Percentiles rank a stretch among this genome's conserved stretches.
Conservation (phyloP, 2,797 vertebrate genomes). For the Linurgus olivaceus region DNA sequence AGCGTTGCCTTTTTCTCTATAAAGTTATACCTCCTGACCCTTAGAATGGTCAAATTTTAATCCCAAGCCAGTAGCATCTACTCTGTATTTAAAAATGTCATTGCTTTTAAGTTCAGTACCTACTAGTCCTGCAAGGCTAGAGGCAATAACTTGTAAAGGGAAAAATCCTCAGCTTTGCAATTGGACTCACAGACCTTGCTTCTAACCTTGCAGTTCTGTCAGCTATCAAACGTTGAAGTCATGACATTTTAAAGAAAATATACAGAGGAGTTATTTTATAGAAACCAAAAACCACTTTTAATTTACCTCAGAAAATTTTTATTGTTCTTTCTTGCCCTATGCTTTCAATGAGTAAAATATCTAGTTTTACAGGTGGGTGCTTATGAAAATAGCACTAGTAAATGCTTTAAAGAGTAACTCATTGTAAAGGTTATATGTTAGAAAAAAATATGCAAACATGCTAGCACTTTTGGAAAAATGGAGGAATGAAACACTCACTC, state of each 20-base stretch:
- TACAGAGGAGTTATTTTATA: neutral
- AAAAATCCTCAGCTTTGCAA: constrained; percentile 13
- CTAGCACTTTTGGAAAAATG: neutral
- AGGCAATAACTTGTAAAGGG: constrained; percentile 21
- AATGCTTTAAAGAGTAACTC: neutral
- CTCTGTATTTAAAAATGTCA: constrained; percentile 44
- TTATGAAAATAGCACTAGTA: neutral
- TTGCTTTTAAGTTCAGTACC: constrained; percentile 12
- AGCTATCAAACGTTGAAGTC: constrained; percentile 36
- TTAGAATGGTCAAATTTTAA: constrained; percentile 11
- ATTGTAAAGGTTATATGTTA: neutral
- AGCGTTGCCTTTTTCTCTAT: neutral
- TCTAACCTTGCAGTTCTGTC: constrained; percentile 1
- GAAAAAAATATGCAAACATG: neutral
- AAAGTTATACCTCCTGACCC: neutral
- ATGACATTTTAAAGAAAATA: constrained; percentile 54
- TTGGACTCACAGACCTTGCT: constrained; percentile 5
- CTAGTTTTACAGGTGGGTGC: neutral
- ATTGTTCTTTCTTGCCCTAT: neutral
- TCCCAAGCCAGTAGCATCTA: neutral
- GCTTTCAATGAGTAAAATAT: neutral
- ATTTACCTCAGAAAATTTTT: neutral
- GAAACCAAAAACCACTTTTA: neutral
- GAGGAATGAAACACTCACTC: neutral
- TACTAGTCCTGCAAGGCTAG: neutral